Percentiles rank a stretch among this genome's conserved stretches.
phyloP scores from a whole-genome alignment of 1,140 invertebrate species.

The Grapholita molesta region DNA sequence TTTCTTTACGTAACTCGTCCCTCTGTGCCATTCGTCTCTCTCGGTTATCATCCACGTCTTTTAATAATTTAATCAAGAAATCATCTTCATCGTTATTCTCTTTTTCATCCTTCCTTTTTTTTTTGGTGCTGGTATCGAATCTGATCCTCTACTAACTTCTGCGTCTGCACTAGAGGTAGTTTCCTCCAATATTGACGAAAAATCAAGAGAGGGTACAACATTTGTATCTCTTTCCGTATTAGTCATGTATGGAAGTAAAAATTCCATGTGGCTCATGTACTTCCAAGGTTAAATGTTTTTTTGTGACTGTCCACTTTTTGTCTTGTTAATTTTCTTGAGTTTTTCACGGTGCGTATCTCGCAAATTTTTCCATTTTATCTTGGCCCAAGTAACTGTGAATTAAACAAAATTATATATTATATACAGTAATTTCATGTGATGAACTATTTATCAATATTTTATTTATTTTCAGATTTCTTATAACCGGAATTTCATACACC shows the following conservation, averaged over 20 bases:
- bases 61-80: background rate
- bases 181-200: background rate
- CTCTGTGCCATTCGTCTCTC: background rate
- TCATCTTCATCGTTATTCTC: background rate
- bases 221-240: background rate
- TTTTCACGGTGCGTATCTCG: too few species aligned
- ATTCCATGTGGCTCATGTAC: conserved; percentile 2
- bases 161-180: background rate
- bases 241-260: conserved; percentile 3
- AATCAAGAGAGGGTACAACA: background rate
- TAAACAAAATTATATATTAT: too few species aligned
- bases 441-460: too few species aligned
- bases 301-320: background rate
- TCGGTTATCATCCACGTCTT: background rate
- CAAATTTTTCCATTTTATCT: too few species aligned
- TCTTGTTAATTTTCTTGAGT: background rate
- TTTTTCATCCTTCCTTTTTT: background rate
- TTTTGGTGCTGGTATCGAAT: background rate
- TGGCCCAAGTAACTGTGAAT: too few species aligned
- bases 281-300: background rate
- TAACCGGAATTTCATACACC: background rate
- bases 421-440: too few species aligned
- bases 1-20: background rate
- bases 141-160: background rate
- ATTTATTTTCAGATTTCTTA: conserved; percentile 4